These are phyloP conservation scores for Aplochiton taeniatus DNA, from an alignment of 2,797 vertebrate genomes.

Conservation along the genomic window DNA sequence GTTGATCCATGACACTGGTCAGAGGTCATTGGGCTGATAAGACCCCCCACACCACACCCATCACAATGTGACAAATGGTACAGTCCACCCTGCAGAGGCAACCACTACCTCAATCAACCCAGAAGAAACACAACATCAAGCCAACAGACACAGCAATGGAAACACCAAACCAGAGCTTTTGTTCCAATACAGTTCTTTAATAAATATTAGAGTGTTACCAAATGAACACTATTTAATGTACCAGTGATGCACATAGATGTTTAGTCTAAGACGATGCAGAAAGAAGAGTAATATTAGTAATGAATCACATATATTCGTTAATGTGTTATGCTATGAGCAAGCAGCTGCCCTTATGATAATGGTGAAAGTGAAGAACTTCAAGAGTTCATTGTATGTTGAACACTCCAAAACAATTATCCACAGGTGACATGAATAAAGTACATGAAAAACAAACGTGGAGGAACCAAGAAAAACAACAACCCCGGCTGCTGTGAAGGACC, in stretches of 20 bases:
- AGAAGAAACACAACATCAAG: background rate
- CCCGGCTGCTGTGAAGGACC: background rate
- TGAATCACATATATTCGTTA: background rate
- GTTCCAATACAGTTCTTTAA: constrained; percentile 6
- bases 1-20: constrained; percentile 53
- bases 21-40: constrained; percentile 35
- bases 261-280: background rate
- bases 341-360: background rate
- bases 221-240: background rate
- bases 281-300: background rate
- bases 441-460: background rate
- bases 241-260: background rate
- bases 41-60: constrained; percentile 52
- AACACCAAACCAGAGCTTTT: background rate
- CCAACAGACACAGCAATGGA: background rate
- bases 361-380: background rate
- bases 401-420: background rate
- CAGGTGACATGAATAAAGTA: constrained; percentile 2
- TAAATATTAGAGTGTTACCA: background rate
- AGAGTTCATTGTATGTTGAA: constrained; percentile 1
- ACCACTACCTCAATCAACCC: constrained; percentile 53
- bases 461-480: background rate
- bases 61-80: constrained; percentile 61
- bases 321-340: background rate
- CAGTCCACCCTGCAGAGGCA: constrained; percentile 41